phyloP scores from a whole-genome alignment of 2,888 invertebrate genomes.

The Rhogogaster chlorosoma region DNA sequence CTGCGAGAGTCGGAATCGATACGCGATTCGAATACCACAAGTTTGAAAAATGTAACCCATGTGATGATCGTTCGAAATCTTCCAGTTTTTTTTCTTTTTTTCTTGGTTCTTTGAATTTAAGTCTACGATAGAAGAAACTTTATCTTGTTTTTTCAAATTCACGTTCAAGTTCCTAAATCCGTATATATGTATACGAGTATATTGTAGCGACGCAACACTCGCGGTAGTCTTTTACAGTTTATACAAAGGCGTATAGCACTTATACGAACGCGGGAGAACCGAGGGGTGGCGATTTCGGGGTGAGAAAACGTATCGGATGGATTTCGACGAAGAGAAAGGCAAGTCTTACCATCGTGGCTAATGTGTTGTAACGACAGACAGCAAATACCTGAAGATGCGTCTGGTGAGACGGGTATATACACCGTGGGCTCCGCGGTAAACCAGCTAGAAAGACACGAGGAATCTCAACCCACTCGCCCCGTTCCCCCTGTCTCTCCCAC shows the following conservation, averaged over 20 bases:
- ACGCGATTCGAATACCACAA: neutral
- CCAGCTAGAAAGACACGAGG: slow-evolving; percentile 74
- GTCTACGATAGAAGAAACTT: neutral
- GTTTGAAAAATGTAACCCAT: neutral
- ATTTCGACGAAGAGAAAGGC: neutral
- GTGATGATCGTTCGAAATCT: slow-evolving; percentile 9
- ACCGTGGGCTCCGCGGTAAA: slow-evolving; percentile 69
- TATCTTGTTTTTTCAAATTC: neutral
- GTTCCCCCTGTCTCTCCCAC: slow-evolving; percentile 39
- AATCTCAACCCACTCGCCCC: slow-evolving; percentile 24
- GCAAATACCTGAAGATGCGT: slow-evolving; percentile 73
- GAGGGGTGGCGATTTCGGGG: neutral
- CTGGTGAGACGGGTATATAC: slow-evolving; percentile 74
- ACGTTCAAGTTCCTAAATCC: neutral
- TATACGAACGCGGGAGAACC: neutral
- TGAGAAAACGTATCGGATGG: neutral
- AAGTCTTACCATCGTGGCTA: slow-evolving; percentile 72
- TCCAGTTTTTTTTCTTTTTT: neutral
- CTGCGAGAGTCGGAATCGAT: neutral
- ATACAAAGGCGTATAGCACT: neutral
- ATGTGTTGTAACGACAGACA: slow-evolving; percentile 70
- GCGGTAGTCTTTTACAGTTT: neutral
- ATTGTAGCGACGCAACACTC: neutral
- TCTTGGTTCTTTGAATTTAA: neutral
- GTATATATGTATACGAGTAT: neutral